phyloP scores from a whole-genome alignment of 2,888 invertebrate genomes.

The Chrysolina haemoptera region DNA sequence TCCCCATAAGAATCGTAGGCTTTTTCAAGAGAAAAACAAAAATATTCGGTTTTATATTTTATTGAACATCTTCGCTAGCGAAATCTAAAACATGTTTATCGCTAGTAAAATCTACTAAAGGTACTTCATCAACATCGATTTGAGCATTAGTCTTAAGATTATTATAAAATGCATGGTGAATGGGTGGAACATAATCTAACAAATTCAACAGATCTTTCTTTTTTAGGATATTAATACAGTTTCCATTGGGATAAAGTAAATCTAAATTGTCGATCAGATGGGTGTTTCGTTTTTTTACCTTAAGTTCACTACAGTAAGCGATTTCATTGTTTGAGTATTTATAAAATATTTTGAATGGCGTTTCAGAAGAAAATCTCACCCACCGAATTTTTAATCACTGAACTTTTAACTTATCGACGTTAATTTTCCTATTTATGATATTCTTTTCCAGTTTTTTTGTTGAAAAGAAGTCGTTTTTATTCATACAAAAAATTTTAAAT shows the following conservation, averaged over 20 bases:
- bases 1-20: not conserved
- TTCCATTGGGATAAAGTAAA: not conserved
- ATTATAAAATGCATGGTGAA: not conserved
- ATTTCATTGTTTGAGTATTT: not conserved
- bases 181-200: not conserved
- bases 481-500: not conserved
- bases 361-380: not conserved
- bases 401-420: not conserved
- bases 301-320: not conserved
- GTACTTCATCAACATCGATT: slow-evolving; percentile 1
- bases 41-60: not conserved
- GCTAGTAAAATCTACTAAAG: not conserved
- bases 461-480: not conserved
- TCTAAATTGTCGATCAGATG: not conserved
- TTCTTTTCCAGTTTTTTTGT: not conserved
- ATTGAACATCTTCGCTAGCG: not conserved
- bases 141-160: not conserved
- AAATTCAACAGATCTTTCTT: not conserved
- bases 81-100: no score
- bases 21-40: not conserved
- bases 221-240: not conserved
- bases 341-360: not conserved
- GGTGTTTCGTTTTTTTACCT: not conserved
- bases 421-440: not conserved
- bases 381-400: not conserved